Evolutionary conservation across 2,797 vertebrate species (phyloP).

Genomic region (Platyrinchus mystaceus): DNA sequence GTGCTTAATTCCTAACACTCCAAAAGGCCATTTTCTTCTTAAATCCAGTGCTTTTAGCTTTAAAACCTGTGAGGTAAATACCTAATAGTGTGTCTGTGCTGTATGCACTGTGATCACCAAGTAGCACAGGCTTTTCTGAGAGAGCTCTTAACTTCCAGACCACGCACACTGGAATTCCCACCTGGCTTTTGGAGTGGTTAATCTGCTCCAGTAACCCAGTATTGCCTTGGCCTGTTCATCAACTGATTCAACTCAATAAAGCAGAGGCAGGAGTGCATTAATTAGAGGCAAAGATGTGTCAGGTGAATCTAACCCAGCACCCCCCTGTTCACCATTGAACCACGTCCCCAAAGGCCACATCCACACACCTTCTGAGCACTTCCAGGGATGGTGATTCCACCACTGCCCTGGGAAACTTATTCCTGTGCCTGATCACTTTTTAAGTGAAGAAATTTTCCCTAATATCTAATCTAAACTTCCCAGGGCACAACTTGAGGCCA

Average conservation of each 20-base stretch:
- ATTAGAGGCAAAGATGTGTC: neutral
- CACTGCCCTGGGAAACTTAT: neutral
- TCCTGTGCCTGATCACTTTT: too few species aligned
- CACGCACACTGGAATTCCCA: neutral
- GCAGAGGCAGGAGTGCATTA: neutral
- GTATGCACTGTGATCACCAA: neutral
- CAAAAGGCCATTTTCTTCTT: neutral
- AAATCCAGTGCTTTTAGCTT: neutral
- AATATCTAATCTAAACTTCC: accelerated
- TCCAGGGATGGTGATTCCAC: accelerated
- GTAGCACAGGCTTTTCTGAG: neutral
- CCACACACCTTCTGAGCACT: neutral
- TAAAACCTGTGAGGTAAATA: neutral
- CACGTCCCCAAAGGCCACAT: accelerated
- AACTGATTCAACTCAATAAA: neutral
- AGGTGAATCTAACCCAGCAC: neutral
- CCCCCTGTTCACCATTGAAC: accelerated
- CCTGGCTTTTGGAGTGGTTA: neutral
- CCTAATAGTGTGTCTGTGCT: neutral
- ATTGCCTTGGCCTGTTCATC: neutral
- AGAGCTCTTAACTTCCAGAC: neutral
- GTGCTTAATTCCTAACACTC: neutral
- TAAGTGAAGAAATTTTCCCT: neutral
- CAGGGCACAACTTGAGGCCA: neutral
- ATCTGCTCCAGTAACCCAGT: neutral